These are phyloP conservation scores for Lasioglossum figueresi DNA, from an alignment of 2,888 invertebrate species.

Conservation along the genomic window DNA sequence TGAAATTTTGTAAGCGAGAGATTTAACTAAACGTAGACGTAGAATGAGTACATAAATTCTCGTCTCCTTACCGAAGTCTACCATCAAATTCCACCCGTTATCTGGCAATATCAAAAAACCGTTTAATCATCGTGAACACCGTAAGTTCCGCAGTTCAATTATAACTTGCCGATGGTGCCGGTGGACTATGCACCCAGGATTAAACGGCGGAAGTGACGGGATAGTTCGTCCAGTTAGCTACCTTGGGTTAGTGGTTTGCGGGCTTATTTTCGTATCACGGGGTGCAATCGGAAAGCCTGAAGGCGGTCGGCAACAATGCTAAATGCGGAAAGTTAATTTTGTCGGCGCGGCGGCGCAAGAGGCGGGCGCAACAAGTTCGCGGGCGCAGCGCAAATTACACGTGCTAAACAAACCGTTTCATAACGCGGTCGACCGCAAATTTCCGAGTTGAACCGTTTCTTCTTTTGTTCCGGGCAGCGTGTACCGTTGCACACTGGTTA, in stretches of 20 bases:
- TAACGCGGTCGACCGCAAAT: background rate
- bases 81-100: background rate
- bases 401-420: slow-evolving; percentile 3
- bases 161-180: background rate
- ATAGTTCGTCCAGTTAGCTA: no score
- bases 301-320: no score
- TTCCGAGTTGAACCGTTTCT: slow-evolving; percentile 8
- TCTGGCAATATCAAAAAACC: background rate
- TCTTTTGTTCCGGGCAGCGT: background rate
- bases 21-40: background rate
- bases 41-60: background rate
- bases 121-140: background rate
- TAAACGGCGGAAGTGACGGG: background rate
- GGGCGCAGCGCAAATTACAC: slow-evolving; percentile 16
- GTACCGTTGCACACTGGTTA: background rate
- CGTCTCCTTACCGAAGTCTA: background rate
- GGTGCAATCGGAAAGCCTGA: background rate
- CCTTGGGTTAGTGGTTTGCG: background rate
- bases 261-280: background rate
- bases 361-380: slow-evolving; percentile 21
- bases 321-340: slow-evolving; percentile 10
- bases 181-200: background rate
- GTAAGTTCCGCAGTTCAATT: background rate
- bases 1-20: no score
- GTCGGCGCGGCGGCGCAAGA: background rate